These are phyloP conservation scores for Xenentodon cancila DNA, from an alignment of 2,797 vertebrate species.

Conservation along the genomic window DNA sequence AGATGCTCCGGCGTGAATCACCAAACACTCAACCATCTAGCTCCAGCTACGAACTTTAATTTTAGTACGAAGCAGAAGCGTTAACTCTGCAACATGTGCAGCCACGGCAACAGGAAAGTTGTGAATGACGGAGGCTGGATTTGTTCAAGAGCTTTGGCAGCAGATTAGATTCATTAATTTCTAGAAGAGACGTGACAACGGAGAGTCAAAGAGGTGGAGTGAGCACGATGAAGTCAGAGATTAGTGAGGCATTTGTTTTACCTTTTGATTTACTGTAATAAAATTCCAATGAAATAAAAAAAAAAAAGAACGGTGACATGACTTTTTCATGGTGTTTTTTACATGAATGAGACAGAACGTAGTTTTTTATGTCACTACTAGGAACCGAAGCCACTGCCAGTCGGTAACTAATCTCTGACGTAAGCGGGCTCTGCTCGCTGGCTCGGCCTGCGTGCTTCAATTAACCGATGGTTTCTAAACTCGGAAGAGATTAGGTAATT, in stretches of 20 bases:
- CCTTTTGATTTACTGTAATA: not conserved
- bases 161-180: slow-evolving; percentile 39
- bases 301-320: too few species aligned
- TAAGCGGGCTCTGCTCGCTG: slow-evolving; percentile 27
- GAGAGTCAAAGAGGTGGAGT: not conserved
- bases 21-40: too few species aligned
- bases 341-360: too few species aligned
- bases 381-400: slow-evolving; percentile 70
- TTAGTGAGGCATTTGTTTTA: not conserved
- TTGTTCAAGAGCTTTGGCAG: slow-evolving; percentile 16
- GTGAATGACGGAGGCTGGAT: not conserved
- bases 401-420: slow-evolving; percentile 57
- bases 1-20: too few species aligned
- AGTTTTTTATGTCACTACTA: too few species aligned
- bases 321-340: too few species aligned
- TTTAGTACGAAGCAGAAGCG: too few species aligned
- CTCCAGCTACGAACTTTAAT: too few species aligned
- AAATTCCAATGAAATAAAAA: too few species aligned
- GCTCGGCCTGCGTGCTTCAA: slow-evolving; percentile 39
- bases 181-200: slow-evolving; percentile 8
- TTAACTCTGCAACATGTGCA: too few species aligned
- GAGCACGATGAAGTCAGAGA: not conserved
- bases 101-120: not conserved
- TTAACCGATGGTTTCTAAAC: slow-evolving; percentile 57
- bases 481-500: slow-evolving; percentile 71